Percentiles rank a stretch among this genome's conserved stretches.
phyloP scores from a whole-genome alignment of 2,888 invertebrate species.

The Homarus gammarus region DNA sequence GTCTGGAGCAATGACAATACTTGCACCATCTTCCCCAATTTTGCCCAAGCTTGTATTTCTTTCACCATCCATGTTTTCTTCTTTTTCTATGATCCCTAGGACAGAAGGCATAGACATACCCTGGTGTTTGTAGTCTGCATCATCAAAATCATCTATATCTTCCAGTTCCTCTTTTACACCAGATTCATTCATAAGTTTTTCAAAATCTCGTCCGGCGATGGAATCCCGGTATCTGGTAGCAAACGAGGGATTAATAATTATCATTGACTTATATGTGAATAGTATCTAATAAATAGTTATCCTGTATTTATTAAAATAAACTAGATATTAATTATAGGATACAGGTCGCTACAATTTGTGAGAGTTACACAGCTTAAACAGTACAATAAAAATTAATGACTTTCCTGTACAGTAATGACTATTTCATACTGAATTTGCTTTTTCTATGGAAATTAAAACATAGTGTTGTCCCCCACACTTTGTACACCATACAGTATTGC shows the following conservation, averaged over 20 bases:
- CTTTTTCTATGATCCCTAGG: not conserved
- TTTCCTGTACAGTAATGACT: too few species aligned
- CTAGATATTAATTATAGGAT: too few species aligned
- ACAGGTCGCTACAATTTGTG: too few species aligned
- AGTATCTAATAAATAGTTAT: too few species aligned
- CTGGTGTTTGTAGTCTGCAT: slow-evolving; percentile 49
- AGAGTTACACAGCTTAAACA: too few species aligned
- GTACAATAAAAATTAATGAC: too few species aligned
- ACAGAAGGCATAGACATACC: not conserved
- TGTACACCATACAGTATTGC: too few species aligned
- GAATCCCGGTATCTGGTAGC: slow-evolving; percentile 66
- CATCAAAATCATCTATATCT: slow-evolving; percentile 37
- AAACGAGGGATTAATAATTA: not conserved
- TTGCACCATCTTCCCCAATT: slow-evolving; percentile 62
- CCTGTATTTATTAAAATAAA: too few species aligned
- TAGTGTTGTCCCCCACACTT: too few species aligned
- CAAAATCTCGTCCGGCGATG: slow-evolving; percentile 72
- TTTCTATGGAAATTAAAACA: too few species aligned
- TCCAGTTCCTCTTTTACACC: slow-evolving; percentile 47
- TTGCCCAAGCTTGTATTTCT: not conserved
- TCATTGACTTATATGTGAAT: too few species aligned
- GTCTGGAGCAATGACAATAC: slow-evolving; percentile 67
- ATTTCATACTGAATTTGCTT: too few species aligned
- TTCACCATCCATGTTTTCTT: not conserved
- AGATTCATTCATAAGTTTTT: slow-evolving; percentile 66